phyloP scores from a whole-genome alignment of 1,140 invertebrate species.

The Riptortus pedestris region DNA sequence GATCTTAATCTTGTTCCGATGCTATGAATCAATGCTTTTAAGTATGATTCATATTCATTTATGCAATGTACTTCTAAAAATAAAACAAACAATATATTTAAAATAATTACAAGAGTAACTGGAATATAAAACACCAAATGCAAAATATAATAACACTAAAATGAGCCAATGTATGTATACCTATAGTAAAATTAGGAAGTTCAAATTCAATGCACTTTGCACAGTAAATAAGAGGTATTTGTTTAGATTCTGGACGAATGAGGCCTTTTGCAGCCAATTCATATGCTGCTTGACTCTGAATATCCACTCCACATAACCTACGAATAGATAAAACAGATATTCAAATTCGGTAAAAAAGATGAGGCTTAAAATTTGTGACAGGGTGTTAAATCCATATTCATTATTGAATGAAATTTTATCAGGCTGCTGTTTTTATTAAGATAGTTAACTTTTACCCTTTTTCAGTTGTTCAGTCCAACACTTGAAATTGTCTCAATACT shows the following conservation, averaged over 20 bases:
- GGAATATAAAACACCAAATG: not conserved
- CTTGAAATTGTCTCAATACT: too few species aligned
- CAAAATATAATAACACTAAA: not conserved
- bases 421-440: too few species aligned
- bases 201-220: constrained; percentile 75
- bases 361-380: not conserved
- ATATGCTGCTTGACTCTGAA: constrained; percentile 77
- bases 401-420: not conserved
- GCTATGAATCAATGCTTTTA: constrained; percentile 64
- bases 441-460: too few species aligned
- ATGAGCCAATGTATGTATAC: constrained; percentile 38
- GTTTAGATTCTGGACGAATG: constrained; percentile 56
- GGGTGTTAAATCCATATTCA: not conserved
- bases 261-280: constrained; percentile 70
- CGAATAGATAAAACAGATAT: constrained; percentile 33
- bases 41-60: constrained; percentile 67
- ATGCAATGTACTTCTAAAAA: constrained; percentile 71
- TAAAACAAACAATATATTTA: constrained; percentile 20
- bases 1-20: constrained; percentile 66
- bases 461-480: too few species aligned
- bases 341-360: constrained; percentile 10
- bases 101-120: not conserved
- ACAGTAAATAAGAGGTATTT: constrained; percentile 69
- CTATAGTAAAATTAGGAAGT: constrained; percentile 74
- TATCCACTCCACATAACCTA: constrained; percentile 64